Evolutionary conservation across 2,113 vertebrate genomes (phyloP), one percentile per base, ranked within the genome.

Genomic region (Cynoglossus semilaevis): DNA sequence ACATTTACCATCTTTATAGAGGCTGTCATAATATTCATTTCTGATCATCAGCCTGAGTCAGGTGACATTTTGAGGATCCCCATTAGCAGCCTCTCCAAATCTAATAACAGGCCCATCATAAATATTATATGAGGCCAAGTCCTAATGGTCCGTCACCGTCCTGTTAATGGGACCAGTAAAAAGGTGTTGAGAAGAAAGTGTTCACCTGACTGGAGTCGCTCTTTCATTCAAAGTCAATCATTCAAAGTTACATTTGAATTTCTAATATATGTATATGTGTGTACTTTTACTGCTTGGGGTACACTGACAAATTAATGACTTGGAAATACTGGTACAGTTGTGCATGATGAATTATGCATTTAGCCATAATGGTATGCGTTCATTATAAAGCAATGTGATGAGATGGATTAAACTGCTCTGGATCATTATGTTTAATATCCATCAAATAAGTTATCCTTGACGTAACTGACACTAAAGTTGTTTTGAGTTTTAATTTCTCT

Each of bases 1-100:
- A 82, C 83, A 87, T 85, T 83, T 76, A 72, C 64, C 64, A 77
- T 83, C 53, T 83, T 86, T 76, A 85, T 84, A 58, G 67, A 72
- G 77, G 53, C 72, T 78, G 67, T 69, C 57, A 81, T 76, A 81
- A 84, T 72, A 77, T 79, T 72, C 53, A 79, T 81, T 77, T 77
- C 70, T 67, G 64, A 81, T 74, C 64, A 74, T 85, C 74, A 74
- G 72, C 58, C 49, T 42, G 68, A 82, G 67, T 76, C 73, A 74
- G 64, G 71, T 82, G 82, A 77, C 77, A 84, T 85, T 86, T 81
- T 67, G 48, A 75, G 54, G 64, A 66, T 58, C 44, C 47, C 14
- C 55, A 73, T 86, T 82, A 84, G 77, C 47, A 8, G 74, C 77
- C 75, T 81, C 83, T 83, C 60, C 77, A 80, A 83, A 57, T 80